phyloP scores from a whole-genome alignment of 1,140 invertebrate genomes.

The Papilio polytes region DNA sequence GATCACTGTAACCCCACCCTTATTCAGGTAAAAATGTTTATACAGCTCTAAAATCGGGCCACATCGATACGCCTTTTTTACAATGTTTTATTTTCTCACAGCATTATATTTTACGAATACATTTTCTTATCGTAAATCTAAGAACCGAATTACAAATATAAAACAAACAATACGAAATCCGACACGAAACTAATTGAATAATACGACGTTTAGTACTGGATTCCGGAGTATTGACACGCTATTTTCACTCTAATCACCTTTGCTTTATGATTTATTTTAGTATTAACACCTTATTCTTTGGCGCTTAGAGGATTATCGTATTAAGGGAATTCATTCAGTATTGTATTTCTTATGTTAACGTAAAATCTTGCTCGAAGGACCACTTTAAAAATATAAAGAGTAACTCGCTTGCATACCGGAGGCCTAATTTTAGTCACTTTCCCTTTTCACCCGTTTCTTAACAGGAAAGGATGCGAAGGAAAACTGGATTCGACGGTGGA shows the following conservation, averaged over 20 bases:
- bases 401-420: neutral
- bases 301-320: constrained; percentile 25
- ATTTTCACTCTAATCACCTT: constrained; percentile 29
- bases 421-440: too few species aligned
- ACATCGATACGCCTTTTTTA: neutral
- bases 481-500: too few species aligned
- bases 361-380: constrained; percentile 32
- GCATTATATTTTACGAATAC: constrained; percentile 6
- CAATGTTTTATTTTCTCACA: constrained; percentile 23
- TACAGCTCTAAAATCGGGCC: neutral
- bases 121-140: constrained; percentile 22
- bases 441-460: too few species aligned
- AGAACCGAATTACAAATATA: constrained; percentile 33
- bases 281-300: neutral
- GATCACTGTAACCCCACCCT: neutral
- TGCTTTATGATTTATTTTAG: constrained; percentile 14
- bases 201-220: constrained; percentile 10
- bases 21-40: neutral
- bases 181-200: constrained; percentile 35
- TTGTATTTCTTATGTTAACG: neutral
- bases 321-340: constrained; percentile 16
- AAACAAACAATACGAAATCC: constrained; percentile 24
- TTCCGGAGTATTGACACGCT: neutral
- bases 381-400: neutral
- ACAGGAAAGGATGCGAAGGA: too few species aligned